Base-by-base conservation (phyloP, 2,113 vertebrate genomes). In the Mustela lutreola region DNA sequence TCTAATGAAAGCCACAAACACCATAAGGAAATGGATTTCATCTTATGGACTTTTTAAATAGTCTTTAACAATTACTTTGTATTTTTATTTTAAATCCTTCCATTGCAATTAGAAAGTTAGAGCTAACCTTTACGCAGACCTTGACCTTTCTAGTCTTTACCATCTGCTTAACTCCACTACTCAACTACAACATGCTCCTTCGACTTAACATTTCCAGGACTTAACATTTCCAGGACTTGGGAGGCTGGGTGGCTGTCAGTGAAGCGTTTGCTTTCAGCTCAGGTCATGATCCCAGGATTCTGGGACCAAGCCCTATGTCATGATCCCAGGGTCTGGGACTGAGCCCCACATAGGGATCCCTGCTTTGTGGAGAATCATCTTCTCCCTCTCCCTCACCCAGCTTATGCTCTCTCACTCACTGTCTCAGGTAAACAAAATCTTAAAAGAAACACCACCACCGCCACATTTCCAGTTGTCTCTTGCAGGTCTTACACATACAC, bases 51-150 rank as follows among this genome's bases (percentile, higher is more conserved):
- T 94, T 94, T 83, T 89, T 36, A 85, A 97, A 91, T 11, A 92
- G 50, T 45, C 73, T 95, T 92, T 86, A 80, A 84, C 90, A 95
- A 94, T 84, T 89, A 91, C 88, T 75, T 50, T 89, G 11, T 91
- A 63, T 83, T 87, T 96, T 94, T 63, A 94, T 93, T 95, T 95
- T 71, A 94, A 92, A 89, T 14, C 56, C 12, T 96, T 58, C 45
- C 90, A 92, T 56, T 94, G 85, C 45, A 92, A 95, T 36, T 36
- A 96, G 92, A 87, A 95, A 97, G 71, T 94, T 70, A 79, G 18
- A 78, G 65, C 16, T 89, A 95, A 96, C 45, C 62, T 97, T 97
- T 56, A 94, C 7, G 70, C 6, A 97, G 73, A 81, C 65, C 58
- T 89, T 3, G 5, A 76, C 28, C 62, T 94, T 96, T 86, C 53